Conservation (phyloP, 2,888 invertebrate genomes). For the Acleris cristana region DNA sequence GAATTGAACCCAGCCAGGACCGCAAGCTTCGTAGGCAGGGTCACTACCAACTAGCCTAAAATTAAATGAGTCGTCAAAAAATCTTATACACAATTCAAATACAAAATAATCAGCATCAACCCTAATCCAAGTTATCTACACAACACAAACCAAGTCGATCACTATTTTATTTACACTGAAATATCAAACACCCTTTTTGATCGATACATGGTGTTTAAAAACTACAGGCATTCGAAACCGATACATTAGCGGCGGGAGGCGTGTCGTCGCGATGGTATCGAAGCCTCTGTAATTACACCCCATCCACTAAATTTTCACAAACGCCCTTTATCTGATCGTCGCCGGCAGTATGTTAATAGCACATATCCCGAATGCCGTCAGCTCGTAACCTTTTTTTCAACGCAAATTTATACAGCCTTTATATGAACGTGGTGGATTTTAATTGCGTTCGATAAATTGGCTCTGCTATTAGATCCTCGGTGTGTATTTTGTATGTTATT, state of each 20-base stretch:
- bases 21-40: too few species aligned
- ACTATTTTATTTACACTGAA: slow-evolving; percentile 33
- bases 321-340: slow-evolving; percentile 70
- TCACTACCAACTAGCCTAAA: too few species aligned
- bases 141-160: not conserved
- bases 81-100: too few species aligned
- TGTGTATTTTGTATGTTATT: not conserved
- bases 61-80: too few species aligned
- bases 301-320: slow-evolving; percentile 78
- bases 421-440: slow-evolving; percentile 24
- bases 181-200: slow-evolving; percentile 29
- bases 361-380: slow-evolving; percentile 69
- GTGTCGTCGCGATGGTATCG: slow-evolving; percentile 69
- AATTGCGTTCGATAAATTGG: slow-evolving; percentile 35
- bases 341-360: slow-evolving; percentile 73
- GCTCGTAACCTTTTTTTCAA: slow-evolving; percentile 56
- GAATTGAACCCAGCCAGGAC: too few species aligned
- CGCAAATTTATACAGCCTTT: slow-evolving; percentile 33
- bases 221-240: slow-evolving; percentile 45
- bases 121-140: too few species aligned
- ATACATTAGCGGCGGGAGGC: slow-evolving; percentile 61
- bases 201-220: slow-evolving; percentile 49
- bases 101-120: too few species aligned
- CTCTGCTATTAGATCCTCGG: slow-evolving; percentile 16
- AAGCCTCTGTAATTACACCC: slow-evolving; percentile 67